Base-by-base conservation (phyloP, 92 coral and sea anemone genomes). In the Parazoanthus swiftii region DNA sequence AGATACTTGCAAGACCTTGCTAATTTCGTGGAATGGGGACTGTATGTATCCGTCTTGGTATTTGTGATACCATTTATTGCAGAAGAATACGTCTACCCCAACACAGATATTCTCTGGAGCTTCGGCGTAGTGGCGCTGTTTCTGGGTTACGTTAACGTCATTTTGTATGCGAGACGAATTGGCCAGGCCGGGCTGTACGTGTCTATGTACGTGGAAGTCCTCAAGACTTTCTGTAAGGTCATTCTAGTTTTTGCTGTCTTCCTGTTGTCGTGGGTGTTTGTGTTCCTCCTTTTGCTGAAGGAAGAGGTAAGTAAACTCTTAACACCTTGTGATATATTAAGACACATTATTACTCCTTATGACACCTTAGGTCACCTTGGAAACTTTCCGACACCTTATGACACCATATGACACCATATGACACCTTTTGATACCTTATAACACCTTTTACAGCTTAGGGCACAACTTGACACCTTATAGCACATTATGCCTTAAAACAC, bases 171-270 rank as follows among this genome's bases (percentile, higher is more conserved):
- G 18, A 93, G 95, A 48, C 97, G 98, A 26, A 11, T 96, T 80
- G 93, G 94, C 21, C 67, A 91, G 0, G 87, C 91, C 11, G 96
- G 98, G 0, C 83, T 94, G 20, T 96, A 96, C 81, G 93, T 96
- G 63, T 88, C 95, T 43, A 96, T 96, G 98, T 96, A 92, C 82
- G 76, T 96, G 63, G 98, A 96, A 83, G 97, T 96, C 11, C 83
- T 94, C 83, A 50, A 78, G 38, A 95, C 98, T 9, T 96, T 96
- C 80, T 23, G 91, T 7, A 95, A 92, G 74, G 95, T 95, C 14
- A 87, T 96, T n/a, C 48, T 88, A 63, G 93, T 94, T 26, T 94
- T 96, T 73, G 59, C 90, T 0, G 85, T 92, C 26, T 88, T 95
- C 77, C 77, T 96, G 15, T 38, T 96, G 13, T 94, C 98, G 18